phyloP scores from a whole-genome alignment of 2,113 vertebrate genomes.

The Phyllostomus discolor region DNA sequence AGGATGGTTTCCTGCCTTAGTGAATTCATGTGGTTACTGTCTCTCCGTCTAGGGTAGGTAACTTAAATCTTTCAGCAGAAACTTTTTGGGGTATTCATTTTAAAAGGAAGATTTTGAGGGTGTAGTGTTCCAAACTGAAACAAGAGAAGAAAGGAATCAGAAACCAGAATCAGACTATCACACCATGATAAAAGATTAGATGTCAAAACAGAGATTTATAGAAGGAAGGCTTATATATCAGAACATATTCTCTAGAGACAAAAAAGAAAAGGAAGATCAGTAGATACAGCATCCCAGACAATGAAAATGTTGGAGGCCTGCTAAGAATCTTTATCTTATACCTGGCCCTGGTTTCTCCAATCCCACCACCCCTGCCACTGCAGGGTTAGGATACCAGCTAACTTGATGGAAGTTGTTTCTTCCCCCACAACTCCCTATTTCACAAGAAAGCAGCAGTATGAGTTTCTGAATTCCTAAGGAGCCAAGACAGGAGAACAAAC shows the following conservation, averaged over 20 bases:
- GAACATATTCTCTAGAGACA: too few species aligned
- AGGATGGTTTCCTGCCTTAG: neutral
- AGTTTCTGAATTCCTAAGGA: neutral
- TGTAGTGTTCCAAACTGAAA: neutral
- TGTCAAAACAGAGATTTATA: neutral
- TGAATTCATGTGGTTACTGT: neutral
- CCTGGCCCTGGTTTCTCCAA: neutral
- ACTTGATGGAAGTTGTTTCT: neutral
- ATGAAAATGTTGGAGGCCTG: neutral
- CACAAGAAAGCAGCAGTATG: neutral
- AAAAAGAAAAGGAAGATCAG: neutral
- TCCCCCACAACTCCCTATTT: neutral
- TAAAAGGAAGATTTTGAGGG: neutral
- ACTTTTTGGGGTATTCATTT: neutral
- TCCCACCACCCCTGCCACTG: rapidly evolving
- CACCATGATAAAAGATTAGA: neutral
- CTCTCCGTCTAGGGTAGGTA: neutral
- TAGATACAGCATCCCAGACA: neutral
- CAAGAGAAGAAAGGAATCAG: neutral
- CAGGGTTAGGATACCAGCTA: neutral
- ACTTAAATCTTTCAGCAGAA: neutral
- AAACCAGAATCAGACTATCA: neutral
- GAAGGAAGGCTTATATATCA: neutral
- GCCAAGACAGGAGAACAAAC: neutral
- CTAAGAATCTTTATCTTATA: neutral